A percentile compares a stretch with the other conserved stretches of the same genome.
Evolutionary conservation across 2,797 vertebrate species (phyloP).

Genomic region (Smutsia gigantea): DNA sequence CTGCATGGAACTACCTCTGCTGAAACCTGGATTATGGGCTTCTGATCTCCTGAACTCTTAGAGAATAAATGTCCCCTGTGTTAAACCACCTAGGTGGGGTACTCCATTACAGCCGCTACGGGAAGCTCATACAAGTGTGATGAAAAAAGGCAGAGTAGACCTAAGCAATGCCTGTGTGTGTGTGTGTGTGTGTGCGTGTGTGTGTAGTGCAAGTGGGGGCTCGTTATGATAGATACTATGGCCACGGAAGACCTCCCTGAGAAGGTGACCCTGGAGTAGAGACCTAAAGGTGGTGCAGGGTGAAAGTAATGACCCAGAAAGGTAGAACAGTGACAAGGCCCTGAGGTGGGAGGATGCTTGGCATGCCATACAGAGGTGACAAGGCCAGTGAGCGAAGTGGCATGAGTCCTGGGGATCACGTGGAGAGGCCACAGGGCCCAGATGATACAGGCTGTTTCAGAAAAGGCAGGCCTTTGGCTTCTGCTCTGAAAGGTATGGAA

Average conservation of each 20-base stretch:
- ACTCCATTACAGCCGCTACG: neutral
- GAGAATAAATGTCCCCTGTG: neutral
- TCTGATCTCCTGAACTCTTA: neutral
- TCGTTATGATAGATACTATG: neutral
- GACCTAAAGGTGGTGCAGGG: neutral
- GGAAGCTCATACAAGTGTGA: neutral
- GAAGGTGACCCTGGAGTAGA: neutral
- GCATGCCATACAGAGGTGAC: neutral
- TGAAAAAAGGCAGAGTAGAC: neutral
- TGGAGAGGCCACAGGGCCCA: too few relatives aligned
- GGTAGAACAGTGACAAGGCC: neutral
- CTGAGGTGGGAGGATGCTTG: neutral
- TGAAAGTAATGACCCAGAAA: neutral
- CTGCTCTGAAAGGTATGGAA: neutral
- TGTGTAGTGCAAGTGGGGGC: too few relatives aligned
- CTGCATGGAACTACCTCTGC: neutral
- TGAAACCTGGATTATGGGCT: neutral
- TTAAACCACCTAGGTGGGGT: neutral
- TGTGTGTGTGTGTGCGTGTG: neutral
- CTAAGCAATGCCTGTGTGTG: accelerated
- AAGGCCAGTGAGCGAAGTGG: neutral
- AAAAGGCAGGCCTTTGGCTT: too few relatives aligned
- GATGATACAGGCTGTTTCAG: accelerated
- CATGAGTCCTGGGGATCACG: too few relatives aligned
- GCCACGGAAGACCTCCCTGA: neutral